Conservation (phyloP, 2,797 vertebrate species). For the Sarcoramphus papa region DNA sequence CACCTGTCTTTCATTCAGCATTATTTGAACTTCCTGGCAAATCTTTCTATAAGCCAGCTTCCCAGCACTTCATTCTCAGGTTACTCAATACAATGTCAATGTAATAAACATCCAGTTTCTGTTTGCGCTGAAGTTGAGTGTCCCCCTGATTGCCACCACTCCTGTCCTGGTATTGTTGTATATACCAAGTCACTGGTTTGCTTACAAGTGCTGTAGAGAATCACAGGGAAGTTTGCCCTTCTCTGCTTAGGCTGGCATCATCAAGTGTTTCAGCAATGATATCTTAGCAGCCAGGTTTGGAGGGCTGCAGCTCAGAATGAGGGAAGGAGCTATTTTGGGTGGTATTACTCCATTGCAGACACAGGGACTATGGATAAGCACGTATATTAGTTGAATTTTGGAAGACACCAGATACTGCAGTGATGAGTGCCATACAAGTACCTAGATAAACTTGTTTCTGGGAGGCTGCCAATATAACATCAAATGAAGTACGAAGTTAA, state of each 20-base stretch:
- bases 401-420: slow-evolving; percentile 8
- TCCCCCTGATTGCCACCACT: neutral
- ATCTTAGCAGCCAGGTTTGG: neutral
- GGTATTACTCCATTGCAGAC: neutral
- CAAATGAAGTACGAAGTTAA: slow-evolving; percentile 6
- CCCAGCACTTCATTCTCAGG: neutral
- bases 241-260: neutral
- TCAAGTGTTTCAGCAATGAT: neutral
- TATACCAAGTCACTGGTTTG: neutral
- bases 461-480: neutral
- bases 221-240: neutral
- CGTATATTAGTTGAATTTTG: slow-evolving; percentile 6
- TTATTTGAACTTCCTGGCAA: neutral
- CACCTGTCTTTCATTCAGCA: neutral
- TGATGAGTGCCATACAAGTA: neutral
- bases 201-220: neutral
- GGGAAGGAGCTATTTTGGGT: slow-evolving; percentile 29
- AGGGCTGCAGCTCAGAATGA: neutral
- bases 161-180: neutral
- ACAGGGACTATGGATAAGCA: neutral
- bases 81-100: neutral
- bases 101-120: neutral
- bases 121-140: neutral
- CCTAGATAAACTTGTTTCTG: neutral
- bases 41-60: neutral